phyloP scores from a whole-genome alignment of 2,797 vertebrate species.

The Cyclopterus lumpus region DNA sequence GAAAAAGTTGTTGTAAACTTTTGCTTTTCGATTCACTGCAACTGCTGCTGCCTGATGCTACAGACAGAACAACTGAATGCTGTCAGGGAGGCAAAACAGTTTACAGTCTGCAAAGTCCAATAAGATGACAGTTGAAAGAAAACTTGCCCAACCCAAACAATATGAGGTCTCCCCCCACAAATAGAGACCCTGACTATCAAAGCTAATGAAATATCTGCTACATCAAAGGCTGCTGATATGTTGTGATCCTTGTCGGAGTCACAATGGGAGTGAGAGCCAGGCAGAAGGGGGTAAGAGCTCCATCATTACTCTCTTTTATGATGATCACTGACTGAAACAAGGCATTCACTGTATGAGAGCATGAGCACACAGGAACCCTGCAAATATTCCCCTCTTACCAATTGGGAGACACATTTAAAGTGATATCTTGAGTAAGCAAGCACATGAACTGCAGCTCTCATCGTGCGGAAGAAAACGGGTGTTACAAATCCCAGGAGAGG shows the following conservation, averaged over 20 bases:
- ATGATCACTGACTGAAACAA: slow-evolving; percentile 49
- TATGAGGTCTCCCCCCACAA: slow-evolving; percentile 45
- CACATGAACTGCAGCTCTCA: background rate
- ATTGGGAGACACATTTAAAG: background rate
- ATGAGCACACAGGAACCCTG: background rate
- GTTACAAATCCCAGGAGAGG: slow-evolving; percentile 42
- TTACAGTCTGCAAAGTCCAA: slow-evolving; percentile 10
- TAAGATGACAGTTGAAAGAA: slow-evolving; percentile 53
- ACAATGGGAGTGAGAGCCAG: slow-evolving; percentile 38
- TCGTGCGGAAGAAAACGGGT: background rate
- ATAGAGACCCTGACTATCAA: slow-evolving; percentile 64
- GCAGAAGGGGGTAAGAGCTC: slow-evolving; percentile 40
- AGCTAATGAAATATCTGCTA: slow-evolving; percentile 74
- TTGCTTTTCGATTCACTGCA: slow-evolving; percentile 5
- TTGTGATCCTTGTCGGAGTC: slow-evolving; percentile 60
- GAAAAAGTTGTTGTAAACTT: background rate
- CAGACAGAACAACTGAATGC: slow-evolving; percentile 1
- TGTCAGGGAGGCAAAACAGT: background rate
- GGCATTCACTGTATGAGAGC: slow-evolving; percentile 31
- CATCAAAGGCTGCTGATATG: slow-evolving; percentile 74
- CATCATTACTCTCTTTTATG: slow-evolving; percentile 47
- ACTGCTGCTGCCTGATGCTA: background rate
- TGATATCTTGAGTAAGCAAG: background rate
- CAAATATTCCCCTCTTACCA: background rate
- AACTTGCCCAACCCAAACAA: slow-evolving; percentile 43